Evolutionary conservation across 2,797 vertebrate species (phyloP).

Genomic region (Danio albolineatus): DNA sequence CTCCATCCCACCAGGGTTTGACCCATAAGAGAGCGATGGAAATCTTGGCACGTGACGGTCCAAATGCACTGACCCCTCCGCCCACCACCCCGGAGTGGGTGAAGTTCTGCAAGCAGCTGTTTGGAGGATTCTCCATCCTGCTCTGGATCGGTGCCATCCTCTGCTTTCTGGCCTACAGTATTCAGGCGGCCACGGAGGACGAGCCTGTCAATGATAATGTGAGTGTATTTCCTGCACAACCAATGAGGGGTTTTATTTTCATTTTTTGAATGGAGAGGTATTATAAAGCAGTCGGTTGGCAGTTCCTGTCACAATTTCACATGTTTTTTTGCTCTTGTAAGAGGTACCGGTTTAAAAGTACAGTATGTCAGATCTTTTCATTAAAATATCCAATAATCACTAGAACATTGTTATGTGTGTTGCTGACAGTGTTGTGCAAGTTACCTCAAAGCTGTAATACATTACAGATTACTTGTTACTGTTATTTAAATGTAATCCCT

Average conservation of each 20-base stretch:
- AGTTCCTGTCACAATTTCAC: too few relatives aligned
- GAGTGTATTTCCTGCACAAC: conserved; percentile 62
- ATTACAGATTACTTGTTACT: too few relatives aligned
- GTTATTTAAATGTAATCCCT: too few relatives aligned
- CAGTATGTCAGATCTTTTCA: too few relatives aligned
- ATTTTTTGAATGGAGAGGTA: neutral
- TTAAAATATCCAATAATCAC: too few relatives aligned
- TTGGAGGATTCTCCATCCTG: conserved; percentile 93
- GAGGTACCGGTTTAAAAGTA: neutral
- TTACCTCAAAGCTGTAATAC: too few relatives aligned
- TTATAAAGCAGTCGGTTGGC: neutral
- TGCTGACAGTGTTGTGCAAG: too few relatives aligned
- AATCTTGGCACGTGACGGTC: conserved; percentile 86
- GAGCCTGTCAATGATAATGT: conserved; percentile 92
- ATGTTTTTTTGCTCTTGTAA: neutral
- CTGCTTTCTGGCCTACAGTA: conserved; percentile 92
- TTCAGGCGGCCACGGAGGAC: conserved; percentile 88
- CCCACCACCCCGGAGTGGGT: conserved; percentile 94
- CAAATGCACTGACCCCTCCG: conserved; percentile 89
- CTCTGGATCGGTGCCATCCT: conserved; percentile 92
- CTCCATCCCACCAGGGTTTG: conserved; percentile 79
- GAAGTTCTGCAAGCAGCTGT: conserved; percentile 95
- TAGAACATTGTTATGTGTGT: too few relatives aligned
- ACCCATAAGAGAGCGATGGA: conserved; percentile 80
- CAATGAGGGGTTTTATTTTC: conserved; percentile 15